Percentiles rank a stretch among this genome's conserved stretches.
Conservation (phyloP, 2,888 invertebrate genomes). For the Eristalis pertinax region DNA sequence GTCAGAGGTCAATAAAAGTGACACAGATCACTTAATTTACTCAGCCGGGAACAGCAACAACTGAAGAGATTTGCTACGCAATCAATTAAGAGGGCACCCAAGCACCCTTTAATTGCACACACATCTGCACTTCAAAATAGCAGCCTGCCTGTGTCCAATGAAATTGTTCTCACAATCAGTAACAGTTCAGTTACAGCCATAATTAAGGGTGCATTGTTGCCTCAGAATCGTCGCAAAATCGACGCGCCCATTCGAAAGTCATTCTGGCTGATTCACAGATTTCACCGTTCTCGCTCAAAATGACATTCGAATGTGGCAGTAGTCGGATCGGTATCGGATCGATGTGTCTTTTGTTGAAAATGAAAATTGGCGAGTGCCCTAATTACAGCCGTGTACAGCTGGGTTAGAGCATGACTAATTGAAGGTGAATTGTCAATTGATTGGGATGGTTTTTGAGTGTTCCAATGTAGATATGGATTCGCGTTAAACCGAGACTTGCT, state of each 20-base stretch:
- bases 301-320: constrained; percentile 21
- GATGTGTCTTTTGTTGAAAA: constrained; percentile 42
- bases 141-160: constrained; percentile 22
- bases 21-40: constrained; percentile 6
- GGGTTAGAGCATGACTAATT: constrained; percentile 52
- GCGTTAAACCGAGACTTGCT: not conserved
- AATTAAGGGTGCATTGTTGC: constrained; percentile 60
- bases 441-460: constrained; percentile 4
- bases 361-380: constrained; percentile 33
- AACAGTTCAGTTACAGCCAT: constrained; percentile 24
- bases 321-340: constrained; percentile 19
- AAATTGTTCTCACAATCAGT: constrained; percentile 23
- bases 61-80: constrained; percentile 36
- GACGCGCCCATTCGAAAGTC: constrained; percentile 40
- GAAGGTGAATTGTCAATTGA: constrained; percentile 45
- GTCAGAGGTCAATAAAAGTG: constrained; percentile 7
- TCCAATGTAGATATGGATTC: not conserved
- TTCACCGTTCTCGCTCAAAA: constrained; percentile 22
- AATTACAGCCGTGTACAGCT: constrained; percentile 47
- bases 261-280: constrained; percentile 16
- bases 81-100: constrained; percentile 46
- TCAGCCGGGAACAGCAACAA: not conserved
- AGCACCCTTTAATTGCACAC: constrained; percentile 17
- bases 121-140: constrained; percentile 32
- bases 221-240: not conserved